Conservation (phyloP, 2,113 vertebrate genomes). For the Phoenicopterus ruber region DNA sequence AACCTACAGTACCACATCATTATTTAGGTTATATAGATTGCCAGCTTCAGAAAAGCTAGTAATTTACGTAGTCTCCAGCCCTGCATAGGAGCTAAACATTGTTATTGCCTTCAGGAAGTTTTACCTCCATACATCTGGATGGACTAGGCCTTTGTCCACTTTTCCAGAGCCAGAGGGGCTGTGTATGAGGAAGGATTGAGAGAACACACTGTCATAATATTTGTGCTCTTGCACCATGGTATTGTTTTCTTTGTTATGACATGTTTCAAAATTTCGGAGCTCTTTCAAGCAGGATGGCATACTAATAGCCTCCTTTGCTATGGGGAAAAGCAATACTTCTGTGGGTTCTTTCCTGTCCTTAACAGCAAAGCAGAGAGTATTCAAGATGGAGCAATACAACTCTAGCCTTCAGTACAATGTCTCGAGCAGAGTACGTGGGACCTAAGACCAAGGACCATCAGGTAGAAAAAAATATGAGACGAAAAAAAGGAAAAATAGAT, state of each 20-base stretch:
- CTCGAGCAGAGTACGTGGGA: background rate
- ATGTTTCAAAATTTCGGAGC: background rate
- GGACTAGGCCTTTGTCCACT: background rate
- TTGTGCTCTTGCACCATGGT: constrained; percentile 29
- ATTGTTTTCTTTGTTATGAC: constrained; percentile 15
- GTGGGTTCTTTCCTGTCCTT: background rate
- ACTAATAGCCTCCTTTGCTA: background rate
- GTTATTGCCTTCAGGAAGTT: background rate
- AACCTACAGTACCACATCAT: background rate
- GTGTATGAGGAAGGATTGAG: background rate
- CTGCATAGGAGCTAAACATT: background rate
- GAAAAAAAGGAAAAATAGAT: background rate
- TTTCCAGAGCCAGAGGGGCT: background rate
- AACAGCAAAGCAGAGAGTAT: background rate
- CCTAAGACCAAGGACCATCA: background rate
- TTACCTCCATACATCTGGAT: background rate
- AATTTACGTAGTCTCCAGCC: background rate
- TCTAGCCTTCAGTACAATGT: background rate
- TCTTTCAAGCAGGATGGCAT: background rate
- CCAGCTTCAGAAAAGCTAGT: background rate
- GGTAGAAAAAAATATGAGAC: background rate
- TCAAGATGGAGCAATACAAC: background rate
- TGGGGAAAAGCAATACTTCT: background rate
- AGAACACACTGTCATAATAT: background rate
- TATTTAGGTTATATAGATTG: background rate